Base-by-base conservation (phyloP, 2,797 vertebrate species). In the Poecilia picta region DNA sequence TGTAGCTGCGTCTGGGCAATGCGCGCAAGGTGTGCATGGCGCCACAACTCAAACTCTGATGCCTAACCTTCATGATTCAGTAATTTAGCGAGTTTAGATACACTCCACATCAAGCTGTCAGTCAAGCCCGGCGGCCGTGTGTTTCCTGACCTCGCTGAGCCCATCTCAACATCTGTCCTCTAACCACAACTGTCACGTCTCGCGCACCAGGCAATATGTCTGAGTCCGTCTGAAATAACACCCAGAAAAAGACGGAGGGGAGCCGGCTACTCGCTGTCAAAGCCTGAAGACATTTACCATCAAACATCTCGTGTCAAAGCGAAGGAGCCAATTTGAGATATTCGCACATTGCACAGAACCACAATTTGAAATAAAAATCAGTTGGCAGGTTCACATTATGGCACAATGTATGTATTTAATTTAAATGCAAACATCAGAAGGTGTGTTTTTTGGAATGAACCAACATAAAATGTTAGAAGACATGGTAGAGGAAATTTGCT, bases 171-270 rank as follows among this genome's bases (percentile, higher is more conserved):
- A 90, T 93, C 84, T 90, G 85, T 90, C 90, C 85, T 85, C 85
- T 79, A 91, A 90, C 82, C 84, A 90, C 85, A 83, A 81, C 90
- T 92, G 91, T 90, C 91, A 93, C 81, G 85, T 83, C 66, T 87
- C 81, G 57, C 82, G 62, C 84, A 55, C 55, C 82, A 77, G 87
- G 83, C 85, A 83, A 87, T 91, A 86, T 57, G 86, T 92, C 86
- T 91, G 77, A 83, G 84, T 36, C 73, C 75, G n/a, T 80, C 83
- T 81, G 72, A 88, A 92, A 86, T 78, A 89, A 89, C 72, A 87
- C n/a, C 77, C 20, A 79, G 74, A 59, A 72, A 74, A 66, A 86
- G 75, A 84, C 20, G 55, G 57, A 84, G 72, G 1, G 41, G 49
- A 43, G 81, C 46, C 81, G 77, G 77, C 75, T 49, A 45, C 55